Conservation (phyloP, 30 jellyfish, hydroid and myxozoan species). For the Chironex yamaguchii region DNA sequence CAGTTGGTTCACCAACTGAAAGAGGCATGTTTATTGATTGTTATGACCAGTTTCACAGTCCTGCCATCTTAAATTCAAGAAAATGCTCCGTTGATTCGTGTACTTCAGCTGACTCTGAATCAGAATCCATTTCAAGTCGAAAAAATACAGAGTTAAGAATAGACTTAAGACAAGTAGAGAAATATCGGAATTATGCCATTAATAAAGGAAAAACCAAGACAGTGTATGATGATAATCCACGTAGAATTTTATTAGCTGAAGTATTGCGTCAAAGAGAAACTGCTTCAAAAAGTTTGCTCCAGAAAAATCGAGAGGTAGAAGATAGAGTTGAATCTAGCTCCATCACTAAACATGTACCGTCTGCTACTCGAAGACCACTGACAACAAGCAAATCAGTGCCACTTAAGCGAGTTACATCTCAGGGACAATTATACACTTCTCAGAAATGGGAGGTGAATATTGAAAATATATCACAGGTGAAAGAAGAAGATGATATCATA, state of each 20-base stretch:
- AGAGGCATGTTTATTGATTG: not conserved
- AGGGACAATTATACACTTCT: not conserved
- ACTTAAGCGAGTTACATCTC: not conserved
- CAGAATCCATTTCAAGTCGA: not conserved
- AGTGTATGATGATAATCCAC: not conserved
- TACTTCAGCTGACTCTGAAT: not conserved
- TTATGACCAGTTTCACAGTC: no score
- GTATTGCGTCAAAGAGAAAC: not conserved
- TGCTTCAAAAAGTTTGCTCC: not conserved
- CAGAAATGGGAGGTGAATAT: not conserved
- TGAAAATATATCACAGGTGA: not conserved
- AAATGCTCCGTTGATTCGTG: not conserved
- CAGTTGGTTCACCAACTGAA: not conserved
- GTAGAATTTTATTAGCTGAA: not conserved
- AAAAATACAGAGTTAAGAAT: not conserved
- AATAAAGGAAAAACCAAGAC: not conserved
- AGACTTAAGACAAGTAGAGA: not conserved
- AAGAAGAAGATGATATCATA: not conserved
- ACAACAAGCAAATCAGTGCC: not conserved
- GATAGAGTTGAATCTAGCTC: no score
- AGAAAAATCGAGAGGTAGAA: not conserved
- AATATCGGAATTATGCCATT: not conserved
- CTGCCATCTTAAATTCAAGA: not conserved
- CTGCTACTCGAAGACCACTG: not conserved
- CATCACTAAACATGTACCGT: no score